Conservation (phyloP, 2,797 vertebrate species). For the Hippopotamyrus pictus region DNA sequence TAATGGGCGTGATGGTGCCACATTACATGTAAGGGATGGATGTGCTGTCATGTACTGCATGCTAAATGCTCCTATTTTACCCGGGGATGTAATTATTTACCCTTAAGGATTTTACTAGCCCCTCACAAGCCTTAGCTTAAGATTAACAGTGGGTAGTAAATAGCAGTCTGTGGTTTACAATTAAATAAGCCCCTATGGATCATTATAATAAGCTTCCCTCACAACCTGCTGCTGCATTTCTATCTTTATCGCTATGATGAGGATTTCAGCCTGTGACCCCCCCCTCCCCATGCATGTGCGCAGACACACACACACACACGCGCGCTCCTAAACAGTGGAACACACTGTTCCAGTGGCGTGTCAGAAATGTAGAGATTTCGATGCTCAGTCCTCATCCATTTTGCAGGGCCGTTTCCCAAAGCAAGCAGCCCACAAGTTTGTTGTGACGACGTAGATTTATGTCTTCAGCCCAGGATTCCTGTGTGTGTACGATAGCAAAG, state of each 20-base stretch:
- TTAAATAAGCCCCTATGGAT: background rate
- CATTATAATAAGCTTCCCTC: background rate
- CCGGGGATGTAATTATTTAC: background rate
- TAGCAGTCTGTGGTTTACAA: background rate
- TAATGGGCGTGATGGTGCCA: background rate
- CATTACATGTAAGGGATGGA: background rate
- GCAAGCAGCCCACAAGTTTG: background rate
- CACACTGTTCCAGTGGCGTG: background rate
- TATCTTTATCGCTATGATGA: background rate
- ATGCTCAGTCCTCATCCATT: background rate
- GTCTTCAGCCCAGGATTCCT: background rate
- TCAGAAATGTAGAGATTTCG: background rate
- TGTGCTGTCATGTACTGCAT: background rate
- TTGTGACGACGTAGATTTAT: background rate
- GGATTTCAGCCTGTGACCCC: background rate
- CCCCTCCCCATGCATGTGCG: background rate
- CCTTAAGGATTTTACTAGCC: background rate
- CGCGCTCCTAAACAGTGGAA: background rate
- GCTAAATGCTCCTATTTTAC: background rate
- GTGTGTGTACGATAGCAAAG: background rate
- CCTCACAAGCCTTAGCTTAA: background rate
- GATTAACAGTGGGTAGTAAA: background rate
- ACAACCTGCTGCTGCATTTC: background rate
- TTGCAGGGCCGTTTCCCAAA: background rate
- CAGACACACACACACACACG: background rate